A percentile compares a stretch with the other conserved stretches of the same genome.
Evolutionary conservation across 2,113 vertebrate species (phyloP).

Genomic region (Saccopteryx leptura): DNA sequence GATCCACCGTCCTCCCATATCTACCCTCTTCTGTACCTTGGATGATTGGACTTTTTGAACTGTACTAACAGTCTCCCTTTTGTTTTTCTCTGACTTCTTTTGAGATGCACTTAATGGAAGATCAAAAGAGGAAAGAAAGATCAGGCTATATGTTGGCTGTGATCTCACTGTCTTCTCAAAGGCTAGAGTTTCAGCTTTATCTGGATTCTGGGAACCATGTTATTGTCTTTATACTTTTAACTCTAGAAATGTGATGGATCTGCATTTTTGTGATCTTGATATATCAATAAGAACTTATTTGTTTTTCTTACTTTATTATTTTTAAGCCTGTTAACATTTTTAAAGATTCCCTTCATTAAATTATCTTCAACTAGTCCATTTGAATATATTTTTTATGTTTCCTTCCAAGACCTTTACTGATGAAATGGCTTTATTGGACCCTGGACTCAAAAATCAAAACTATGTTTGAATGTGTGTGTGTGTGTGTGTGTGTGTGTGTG

Average conservation of each 20-base stretch:
- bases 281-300: background rate
- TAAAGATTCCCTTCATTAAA: background rate
- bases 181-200: background rate
- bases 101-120: background rate
- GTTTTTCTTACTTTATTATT: background rate
- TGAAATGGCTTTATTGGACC: background rate
- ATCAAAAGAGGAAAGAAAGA: slow-evolving; percentile 7
- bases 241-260: background rate
- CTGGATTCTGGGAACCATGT: background rate
- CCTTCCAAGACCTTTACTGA: background rate
- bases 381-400: background rate
- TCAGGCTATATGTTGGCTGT: background rate
- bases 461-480: background rate
- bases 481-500: no score
- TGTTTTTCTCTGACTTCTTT: background rate
- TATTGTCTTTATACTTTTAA: background rate
- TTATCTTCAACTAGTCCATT: background rate
- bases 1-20: background rate
- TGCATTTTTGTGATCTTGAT: background rate
- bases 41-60: background rate
- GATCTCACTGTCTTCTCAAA: background rate
- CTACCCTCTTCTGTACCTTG: background rate
- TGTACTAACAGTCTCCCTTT: background rate
- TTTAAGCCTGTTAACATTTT: slow-evolving; percentile 33
- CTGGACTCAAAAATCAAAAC: background rate